phyloP scores from a whole-genome alignment of 1,140 invertebrate genomes.

The Penaeus chinensis region DNA sequence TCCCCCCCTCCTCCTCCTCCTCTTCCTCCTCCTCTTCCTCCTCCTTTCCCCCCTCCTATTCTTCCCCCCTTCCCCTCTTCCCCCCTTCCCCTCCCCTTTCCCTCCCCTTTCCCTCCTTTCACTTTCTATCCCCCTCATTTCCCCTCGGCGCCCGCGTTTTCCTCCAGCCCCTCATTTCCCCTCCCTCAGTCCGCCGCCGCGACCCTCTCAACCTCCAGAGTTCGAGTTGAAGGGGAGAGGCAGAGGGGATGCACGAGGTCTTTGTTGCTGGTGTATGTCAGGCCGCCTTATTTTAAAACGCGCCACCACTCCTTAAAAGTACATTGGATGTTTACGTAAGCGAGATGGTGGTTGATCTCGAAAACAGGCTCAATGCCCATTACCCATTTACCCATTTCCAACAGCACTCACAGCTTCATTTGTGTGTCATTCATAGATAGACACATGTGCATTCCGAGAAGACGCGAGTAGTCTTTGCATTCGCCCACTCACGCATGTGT shows the following conservation, averaged over 20 bases:
- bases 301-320: no score
- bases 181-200: not conserved
- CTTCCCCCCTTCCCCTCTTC: not conserved
- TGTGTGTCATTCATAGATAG: no score
- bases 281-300: no score
- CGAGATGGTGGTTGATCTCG: no score
- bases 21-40: not conserved
- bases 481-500: no score
- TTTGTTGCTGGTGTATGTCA: not conserved
- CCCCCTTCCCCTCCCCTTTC: not conserved
- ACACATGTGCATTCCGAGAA: no score
- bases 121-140: not conserved
- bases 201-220: not conserved
- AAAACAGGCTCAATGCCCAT: no score
- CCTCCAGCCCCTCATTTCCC: not conserved
- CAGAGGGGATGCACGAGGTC: not conserved
- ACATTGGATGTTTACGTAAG: no score
- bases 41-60: not conserved
- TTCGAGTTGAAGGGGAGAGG: not conserved
- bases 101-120: not conserved
- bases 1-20: not conserved
- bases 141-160: not conserved
- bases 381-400: no score
- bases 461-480: no score
- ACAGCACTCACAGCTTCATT: no score